A percentile compares a stretch with the other conserved stretches of the same genome.
phyloP scores from a whole-genome alignment of 2,888 invertebrate species.

The Aporophyla nigra region DNA sequence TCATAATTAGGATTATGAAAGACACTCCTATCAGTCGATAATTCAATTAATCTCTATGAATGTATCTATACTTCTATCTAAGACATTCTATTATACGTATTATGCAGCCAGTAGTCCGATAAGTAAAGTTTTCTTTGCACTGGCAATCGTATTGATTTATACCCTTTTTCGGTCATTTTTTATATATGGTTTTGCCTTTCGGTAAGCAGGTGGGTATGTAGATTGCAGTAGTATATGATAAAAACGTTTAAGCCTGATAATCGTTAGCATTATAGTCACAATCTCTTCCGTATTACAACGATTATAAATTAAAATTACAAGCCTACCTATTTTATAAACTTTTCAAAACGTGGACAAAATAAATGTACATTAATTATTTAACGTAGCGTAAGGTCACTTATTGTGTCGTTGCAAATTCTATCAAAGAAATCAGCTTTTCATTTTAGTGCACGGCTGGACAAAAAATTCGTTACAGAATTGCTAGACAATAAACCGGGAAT shows the following conservation, averaged over 20 bases:
- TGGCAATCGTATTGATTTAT: not conserved
- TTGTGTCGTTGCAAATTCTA: not conserved
- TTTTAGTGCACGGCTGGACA: not conserved
- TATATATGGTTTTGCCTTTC: not conserved
- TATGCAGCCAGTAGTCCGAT: not conserved
- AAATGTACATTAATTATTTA: not conserved
- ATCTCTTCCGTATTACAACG: constrained; percentile 11
- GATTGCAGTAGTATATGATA: not conserved
- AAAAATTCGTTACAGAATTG: not conserved
- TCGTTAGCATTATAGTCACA: not conserved
- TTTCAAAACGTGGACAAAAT: not conserved
- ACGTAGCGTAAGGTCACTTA: not conserved
- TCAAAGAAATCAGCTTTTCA: not conserved
- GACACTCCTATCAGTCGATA: not conserved
- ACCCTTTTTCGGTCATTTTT: not conserved
- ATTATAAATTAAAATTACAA: not conserved
- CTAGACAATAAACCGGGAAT: not conserved
- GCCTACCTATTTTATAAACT: not conserved
- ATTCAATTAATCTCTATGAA: too few relatives aligned
- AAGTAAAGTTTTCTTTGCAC: not conserved
- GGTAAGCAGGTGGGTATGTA: not conserved
- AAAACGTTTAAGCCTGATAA: constrained; percentile 7
- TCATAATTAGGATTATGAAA: not conserved
- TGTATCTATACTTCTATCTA: not conserved
- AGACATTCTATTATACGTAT: not conserved